These are phyloP conservation scores for Oncorhynchus tshawytscha DNA, from an alignment of 2,113 vertebrate genomes.

Conservation along the genomic window DNA sequence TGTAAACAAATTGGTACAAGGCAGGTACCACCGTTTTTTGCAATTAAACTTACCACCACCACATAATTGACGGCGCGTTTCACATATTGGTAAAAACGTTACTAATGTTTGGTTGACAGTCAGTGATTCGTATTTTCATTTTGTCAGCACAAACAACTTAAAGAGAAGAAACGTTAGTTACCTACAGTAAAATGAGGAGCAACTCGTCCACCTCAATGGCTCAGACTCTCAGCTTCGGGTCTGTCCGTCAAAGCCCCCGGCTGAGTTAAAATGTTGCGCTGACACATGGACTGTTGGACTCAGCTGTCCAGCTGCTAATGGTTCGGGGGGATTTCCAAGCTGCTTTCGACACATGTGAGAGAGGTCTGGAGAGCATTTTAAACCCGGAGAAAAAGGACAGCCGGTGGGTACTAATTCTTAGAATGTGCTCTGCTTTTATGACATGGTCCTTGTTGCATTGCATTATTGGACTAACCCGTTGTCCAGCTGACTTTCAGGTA, in stretches of 20 bases:
- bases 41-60: neutral
- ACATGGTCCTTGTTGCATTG: neutral
- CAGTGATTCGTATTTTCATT: neutral
- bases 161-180: no score
- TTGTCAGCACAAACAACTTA: neutral
- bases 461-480: neutral
- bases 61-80: neutral
- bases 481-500: slow-evolving; percentile 54
- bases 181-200: slow-evolving; percentile 36
- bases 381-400: slow-evolving; percentile 47
- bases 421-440: neutral
- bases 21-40: neutral
- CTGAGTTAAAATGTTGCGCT: slow-evolving; percentile 16
- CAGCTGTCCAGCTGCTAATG: slow-evolving; percentile 84
- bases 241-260: slow-evolving; percentile 43
- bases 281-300: slow-evolving; percentile 72
- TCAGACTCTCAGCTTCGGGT: slow-evolving; percentile 11
- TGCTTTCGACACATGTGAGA: slow-evolving; percentile 78
- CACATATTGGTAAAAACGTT: no score
- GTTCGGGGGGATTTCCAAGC: slow-evolving; percentile 80
- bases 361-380: slow-evolving; percentile 70
- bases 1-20: neutral
- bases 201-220: slow-evolving; percentile 18
- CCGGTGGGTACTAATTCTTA: slow-evolving; percentile 57
- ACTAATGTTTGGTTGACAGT: neutral